phyloP scores from a whole-genome alignment of 2,113 vertebrate genomes.

The Pristiophorus japonicus region DNA sequence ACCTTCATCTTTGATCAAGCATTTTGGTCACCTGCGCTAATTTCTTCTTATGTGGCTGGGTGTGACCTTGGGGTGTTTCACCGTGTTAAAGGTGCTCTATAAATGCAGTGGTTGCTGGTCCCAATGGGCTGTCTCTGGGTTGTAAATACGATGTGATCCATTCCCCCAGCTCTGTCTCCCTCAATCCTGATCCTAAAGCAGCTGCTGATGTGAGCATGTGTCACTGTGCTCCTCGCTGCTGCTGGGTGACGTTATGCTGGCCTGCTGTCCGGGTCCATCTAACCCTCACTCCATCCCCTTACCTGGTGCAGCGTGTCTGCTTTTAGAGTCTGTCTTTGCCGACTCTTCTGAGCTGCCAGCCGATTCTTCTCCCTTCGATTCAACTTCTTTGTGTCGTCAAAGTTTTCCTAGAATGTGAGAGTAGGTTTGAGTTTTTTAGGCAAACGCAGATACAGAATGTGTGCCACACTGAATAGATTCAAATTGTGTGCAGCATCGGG shows the following conservation, averaged over 20 bases:
- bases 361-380: conserved; percentile 94
- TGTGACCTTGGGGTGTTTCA: too few species aligned
- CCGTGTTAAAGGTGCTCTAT: too few species aligned
- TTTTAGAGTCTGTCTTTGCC: conserved; percentile 90
- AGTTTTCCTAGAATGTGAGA: conserved; percentile 66
- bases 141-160: not conserved
- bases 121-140: not conserved
- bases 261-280: not conserved
- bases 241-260: not conserved
- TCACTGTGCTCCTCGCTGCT: not conserved
- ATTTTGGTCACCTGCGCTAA: too few species aligned
- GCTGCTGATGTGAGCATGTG: not conserved
- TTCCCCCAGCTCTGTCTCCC: not conserved
- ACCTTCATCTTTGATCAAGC: too few species aligned
- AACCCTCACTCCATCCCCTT: conserved; percentile 48
- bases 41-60: too few species aligned
- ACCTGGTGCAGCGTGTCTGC: conserved; percentile 94
- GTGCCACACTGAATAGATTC: not conserved
- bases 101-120: too few species aligned
- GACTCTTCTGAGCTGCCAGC: conserved; percentile 93
- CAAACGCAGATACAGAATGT: not conserved
- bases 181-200: not conserved
- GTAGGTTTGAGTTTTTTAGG: not conserved
- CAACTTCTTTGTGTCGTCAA: conserved; percentile 84
- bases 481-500: not conserved